These are phyloP conservation scores for Drosophila pegasa DNA, from an alignment of 2,888 invertebrate species.

Conservation along the genomic window DNA sequence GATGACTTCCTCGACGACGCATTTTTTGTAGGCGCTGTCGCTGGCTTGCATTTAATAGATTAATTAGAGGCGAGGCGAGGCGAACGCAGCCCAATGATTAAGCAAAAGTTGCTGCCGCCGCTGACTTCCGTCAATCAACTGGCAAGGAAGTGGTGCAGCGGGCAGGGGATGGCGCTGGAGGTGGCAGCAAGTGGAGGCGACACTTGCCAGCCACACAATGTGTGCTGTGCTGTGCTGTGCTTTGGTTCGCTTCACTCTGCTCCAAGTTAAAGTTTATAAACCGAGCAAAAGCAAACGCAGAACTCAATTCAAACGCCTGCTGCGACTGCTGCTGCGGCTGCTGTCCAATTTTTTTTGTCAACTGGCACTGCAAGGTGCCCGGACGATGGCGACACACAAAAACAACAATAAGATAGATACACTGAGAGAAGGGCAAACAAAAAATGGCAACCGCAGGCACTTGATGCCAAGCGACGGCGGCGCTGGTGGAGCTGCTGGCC, in stretches of 20 bases:
- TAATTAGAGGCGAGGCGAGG: constrained; percentile 73
- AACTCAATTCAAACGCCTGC: constrained; percentile 59
- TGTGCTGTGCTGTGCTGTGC: constrained; percentile 25
- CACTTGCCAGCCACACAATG: constrained; percentile 52
- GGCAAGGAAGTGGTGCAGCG: constrained; percentile 40
- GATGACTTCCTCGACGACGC: constrained; percentile 77
- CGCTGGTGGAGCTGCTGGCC: constrained; percentile 46
- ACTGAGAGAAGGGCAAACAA: constrained; percentile 8
- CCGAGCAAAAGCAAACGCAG: constrained; percentile 32
- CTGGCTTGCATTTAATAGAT: constrained; percentile 81
- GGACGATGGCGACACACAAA: constrained; percentile 38
- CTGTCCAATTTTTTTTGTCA: constrained; percentile 62
- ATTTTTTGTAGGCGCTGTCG: constrained; percentile 68
- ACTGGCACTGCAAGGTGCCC: constrained; percentile 52
- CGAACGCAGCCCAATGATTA: constrained; percentile 78
- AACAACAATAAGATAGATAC: constrained; percentile 19
- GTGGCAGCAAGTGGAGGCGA: constrained; percentile 53
- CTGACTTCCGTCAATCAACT: constrained; percentile 75
- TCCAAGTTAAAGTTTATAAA: constrained; percentile 67
- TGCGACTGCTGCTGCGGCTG: constrained; percentile 56
- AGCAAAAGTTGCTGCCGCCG: constrained; percentile 73
- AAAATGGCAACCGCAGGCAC: constrained; percentile 63
- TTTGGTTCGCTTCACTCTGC: neutral
- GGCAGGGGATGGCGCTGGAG: constrained; percentile 2
- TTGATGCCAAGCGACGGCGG: constrained; percentile 75